Evolutionary conservation across 1,140 invertebrate species (phyloP), one percentile per base, ranked within the genome.

Genomic region (Zaprionus ornatus): DNA sequence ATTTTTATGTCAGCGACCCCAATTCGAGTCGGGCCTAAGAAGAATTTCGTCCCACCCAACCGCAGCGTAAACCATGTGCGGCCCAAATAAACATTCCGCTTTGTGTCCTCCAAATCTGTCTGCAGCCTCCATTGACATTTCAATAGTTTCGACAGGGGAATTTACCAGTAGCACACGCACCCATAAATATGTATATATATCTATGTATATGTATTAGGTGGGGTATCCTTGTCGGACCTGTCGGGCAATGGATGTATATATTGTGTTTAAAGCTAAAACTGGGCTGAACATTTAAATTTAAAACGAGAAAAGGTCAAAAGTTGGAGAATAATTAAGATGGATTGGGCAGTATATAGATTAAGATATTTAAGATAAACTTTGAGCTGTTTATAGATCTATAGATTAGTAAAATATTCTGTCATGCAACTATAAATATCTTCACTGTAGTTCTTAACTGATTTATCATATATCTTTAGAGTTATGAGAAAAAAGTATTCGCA

Each of bases 1-100:
- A 69, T 69, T 59, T 69, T 60, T 45, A 63, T 77, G 64, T 42
- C 23, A 21, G 54, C 50, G 65, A 80, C 81, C 81, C 52, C 65
- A 80, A 80, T 84, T 84, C 72, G 64, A 25, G 29, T 12, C 3
- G 29, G 9, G 35, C n/a, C 61, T n/a, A 52, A 13, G 35, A 56
- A 40, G 63, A 52, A 45, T 61, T 72, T 45, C 45, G 35, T 35
- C 50, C 32, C 42, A 15, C 50, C 42, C 40, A 15, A 72, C 40
- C 40, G 40, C 40, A 45, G 40, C 40, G 40, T 56, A 45, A 79
- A 25, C 48, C 27, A 50, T 69, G 69, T 64, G 40, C 25, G 54
- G 12, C 50, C 50, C 61, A 52, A 74, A 64, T 45, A 45, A 80
- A 71, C 66, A 54, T 61, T 70, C 45, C 15, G 29, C 19, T n/a